Conservation (phyloP, 2,888 invertebrate species). For the Drosophila buzzatii region DNA sequence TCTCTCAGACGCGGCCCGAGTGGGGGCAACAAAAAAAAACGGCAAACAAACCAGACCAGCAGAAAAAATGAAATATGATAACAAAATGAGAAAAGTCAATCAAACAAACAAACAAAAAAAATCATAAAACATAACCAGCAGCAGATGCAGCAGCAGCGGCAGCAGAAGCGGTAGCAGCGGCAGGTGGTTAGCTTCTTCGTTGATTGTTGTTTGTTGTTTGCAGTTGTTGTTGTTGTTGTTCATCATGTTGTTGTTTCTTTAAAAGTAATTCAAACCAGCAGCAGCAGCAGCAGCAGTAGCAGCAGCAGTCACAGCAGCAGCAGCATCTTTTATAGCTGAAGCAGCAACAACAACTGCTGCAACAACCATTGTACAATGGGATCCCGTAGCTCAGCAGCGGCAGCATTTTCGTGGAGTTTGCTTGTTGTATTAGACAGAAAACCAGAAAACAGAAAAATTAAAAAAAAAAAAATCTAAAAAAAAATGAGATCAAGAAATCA, state of each 20-base stretch:
- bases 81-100: conserved; percentile 8
- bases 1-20: conserved; percentile 56
- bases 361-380: conserved; percentile 37
- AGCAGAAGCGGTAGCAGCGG: not conserved
- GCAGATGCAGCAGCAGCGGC: conserved; percentile 3
- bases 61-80: conserved; percentile 1
- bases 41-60: conserved; percentile 26
- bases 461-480: conserved; percentile 39
- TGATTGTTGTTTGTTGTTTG: conserved; percentile 15
- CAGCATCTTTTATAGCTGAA: conserved; percentile 6
- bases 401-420: conserved; percentile 66
- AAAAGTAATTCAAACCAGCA: conserved; percentile 22
- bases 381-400: conserved; percentile 39
- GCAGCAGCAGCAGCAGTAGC: not conserved
- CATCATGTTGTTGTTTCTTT: conserved; percentile 19
- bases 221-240: conserved; percentile 15
- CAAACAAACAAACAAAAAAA: not conserved
- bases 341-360: conserved; percentile 31
- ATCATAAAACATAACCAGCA: conserved; percentile 18
- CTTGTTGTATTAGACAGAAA: conserved; percentile 65
- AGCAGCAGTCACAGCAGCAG: conserved; percentile 26
- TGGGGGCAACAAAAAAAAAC: conserved; percentile 32
- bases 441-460: conserved; percentile 28
- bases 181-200: conserved; percentile 30
- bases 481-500: conserved; percentile 24